phyloP scores from a whole-genome alignment of 2,797 vertebrate species.

The Malacoraja senta region DNA sequence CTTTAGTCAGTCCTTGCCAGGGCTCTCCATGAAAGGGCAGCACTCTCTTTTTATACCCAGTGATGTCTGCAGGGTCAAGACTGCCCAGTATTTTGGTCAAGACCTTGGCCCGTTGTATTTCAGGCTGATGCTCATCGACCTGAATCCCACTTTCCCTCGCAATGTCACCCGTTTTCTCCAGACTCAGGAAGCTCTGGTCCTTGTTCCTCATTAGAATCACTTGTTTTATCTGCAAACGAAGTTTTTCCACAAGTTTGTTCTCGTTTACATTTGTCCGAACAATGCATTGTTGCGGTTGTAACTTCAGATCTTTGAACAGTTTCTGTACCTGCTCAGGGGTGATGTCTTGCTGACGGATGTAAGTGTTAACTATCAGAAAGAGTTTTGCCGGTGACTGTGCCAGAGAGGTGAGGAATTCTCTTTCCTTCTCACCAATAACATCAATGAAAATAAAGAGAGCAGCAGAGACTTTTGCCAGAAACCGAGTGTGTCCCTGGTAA shows the following conservation, averaged over 20 bases:
- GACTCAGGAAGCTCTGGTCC: conserved; percentile 46
- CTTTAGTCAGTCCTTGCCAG: conserved; percentile 56
- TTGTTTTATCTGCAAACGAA: conserved; percentile 48
- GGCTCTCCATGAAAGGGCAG: conserved; percentile 62
- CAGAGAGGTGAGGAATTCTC: no score
- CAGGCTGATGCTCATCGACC: conserved; percentile 62
- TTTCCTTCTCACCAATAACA: no score
- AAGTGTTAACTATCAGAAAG: no score
- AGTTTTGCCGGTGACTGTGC: no score
- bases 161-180: conserved; percentile 55
- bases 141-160: conserved; percentile 54
- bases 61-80: conserved; percentile 45
- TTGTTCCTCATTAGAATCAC: conserved; percentile 47
- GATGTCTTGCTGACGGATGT: no score
- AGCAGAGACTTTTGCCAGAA: no score
- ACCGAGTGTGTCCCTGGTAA: no score
- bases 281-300: conserved; percentile 45
- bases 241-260: conserved; percentile 47
- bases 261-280: conserved; percentile 47
- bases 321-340: conserved; percentile 35
- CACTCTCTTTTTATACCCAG: conserved; percentile 52
- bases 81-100: conserved; percentile 52
- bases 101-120: conserved; percentile 54
- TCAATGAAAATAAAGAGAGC: no score
- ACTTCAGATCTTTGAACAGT: conserved; percentile 42